Percentiles rank a stretch among this genome's conserved stretches.
These are phyloP conservation scores for Cuculus canorus DNA, from an alignment of 2,797 vertebrate genomes.

Conservation along the genomic window DNA sequence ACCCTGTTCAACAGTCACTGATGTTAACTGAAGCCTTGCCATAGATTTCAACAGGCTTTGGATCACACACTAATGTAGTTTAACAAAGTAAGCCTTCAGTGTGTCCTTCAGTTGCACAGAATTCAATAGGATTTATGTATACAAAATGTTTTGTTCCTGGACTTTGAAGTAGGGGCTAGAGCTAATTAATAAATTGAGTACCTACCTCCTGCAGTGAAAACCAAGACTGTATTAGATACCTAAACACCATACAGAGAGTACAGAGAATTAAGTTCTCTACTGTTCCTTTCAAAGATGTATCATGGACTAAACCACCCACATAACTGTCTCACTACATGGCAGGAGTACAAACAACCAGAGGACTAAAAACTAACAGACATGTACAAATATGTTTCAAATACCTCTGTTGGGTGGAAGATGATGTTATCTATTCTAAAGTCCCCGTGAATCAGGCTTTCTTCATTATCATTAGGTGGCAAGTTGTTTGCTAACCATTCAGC, in stretches of 20 bases:
- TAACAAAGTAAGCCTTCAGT: not conserved
- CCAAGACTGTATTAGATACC: not conserved
- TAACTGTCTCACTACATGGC: not conserved
- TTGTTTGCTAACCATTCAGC: slow-evolving; percentile 88
- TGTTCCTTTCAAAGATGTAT: not conserved
- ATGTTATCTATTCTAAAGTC: slow-evolving; percentile 92
- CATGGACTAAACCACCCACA: accelerated
- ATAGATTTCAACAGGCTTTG: not conserved
- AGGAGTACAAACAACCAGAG: not conserved
- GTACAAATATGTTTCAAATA: slow-evolving; percentile 17
- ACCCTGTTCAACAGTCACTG: not conserved
- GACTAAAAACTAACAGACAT: not conserved
- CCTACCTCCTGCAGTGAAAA: not conserved
- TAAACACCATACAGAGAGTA: not conserved
- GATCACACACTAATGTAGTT: not conserved
- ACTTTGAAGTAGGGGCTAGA: not conserved
- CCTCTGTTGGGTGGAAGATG: slow-evolving; percentile 92
- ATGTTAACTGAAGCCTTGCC: not conserved
- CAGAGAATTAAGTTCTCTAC: not conserved
- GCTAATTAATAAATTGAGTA: not conserved
- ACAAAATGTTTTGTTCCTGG: not conserved
- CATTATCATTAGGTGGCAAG: slow-evolving; percentile 82
- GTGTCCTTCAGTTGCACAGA: not conserved
- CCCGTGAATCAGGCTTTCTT: slow-evolving; percentile 89
- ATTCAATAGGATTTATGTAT: not conserved